These are phyloP conservation scores for Sarcophaga variegata DNA, from an alignment of 2,888 invertebrate species.

Conservation along the genomic window DNA sequence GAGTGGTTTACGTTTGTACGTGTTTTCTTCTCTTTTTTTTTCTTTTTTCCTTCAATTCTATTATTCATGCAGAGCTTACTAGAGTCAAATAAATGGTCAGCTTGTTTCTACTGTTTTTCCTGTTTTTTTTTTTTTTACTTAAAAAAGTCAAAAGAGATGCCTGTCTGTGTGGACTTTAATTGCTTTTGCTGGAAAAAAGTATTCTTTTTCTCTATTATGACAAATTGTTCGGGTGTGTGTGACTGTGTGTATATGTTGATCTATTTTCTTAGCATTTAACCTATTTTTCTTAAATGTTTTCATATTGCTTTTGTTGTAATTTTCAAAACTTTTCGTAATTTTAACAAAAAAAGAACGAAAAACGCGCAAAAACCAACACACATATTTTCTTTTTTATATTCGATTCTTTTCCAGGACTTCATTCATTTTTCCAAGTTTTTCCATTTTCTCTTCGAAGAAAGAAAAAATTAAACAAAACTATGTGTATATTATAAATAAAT, in stretches of 20 bases:
- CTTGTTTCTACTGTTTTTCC: not conserved
- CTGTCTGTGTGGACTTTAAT: constrained; percentile 30
- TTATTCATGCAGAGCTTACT: constrained; percentile 48
- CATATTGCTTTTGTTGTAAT: constrained; percentile 25
- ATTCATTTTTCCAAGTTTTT: not conserved
- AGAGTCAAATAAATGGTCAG: constrained; percentile 11
- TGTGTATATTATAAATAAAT: constrained; percentile 28
- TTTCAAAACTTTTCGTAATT: constrained; percentile 11
- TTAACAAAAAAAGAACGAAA: constrained; percentile 15
- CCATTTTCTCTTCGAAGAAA: not conserved
- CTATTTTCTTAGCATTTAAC: constrained; percentile 30
- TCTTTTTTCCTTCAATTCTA: not conserved
- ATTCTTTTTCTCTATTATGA: not conserved
- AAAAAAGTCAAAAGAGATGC: not conserved
- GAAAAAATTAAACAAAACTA: not conserved
- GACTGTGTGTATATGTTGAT: constrained; percentile 6
- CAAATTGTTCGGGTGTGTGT: constrained; percentile 12
- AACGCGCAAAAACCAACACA: constrained; percentile 17
- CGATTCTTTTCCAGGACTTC: not conserved
- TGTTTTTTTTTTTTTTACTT: not conserved
- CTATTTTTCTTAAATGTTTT: constrained; percentile 46
- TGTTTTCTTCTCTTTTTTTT: not conserved
- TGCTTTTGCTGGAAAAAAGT: constrained; percentile 1
- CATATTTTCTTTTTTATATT: constrained; percentile 23
- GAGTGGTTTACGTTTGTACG: constrained; percentile 21